phyloP scores from a whole-genome alignment of 2,797 vertebrate species.

The Galaxias olidus region DNA sequence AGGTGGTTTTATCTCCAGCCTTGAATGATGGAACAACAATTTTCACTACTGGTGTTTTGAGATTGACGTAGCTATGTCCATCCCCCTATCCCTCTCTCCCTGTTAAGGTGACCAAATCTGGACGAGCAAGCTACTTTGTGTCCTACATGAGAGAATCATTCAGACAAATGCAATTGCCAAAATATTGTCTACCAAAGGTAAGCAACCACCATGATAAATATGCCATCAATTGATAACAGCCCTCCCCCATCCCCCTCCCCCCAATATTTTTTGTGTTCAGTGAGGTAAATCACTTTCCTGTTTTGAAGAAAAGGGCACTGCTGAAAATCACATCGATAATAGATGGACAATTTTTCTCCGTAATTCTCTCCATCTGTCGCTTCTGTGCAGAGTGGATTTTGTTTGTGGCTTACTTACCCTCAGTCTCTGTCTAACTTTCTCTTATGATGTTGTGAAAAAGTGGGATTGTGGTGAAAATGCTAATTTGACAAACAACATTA shows the following conservation, averaged over 20 bases:
- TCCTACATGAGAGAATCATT: constrained; percentile 93
- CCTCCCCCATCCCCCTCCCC: too few species aligned
- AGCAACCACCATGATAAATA: constrained; percentile 28
- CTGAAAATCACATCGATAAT: too few species aligned
- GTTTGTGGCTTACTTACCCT: constrained; percentile 15
- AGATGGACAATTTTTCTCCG: not conserved
- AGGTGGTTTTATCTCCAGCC: too few species aligned
- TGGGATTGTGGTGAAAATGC: too few species aligned
- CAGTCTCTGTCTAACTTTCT: constrained; percentile 5
- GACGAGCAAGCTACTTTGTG: constrained; percentile 94
- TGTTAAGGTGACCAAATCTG: constrained; percentile 86
- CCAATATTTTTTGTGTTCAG: too few species aligned
- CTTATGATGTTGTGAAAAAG: not conserved
- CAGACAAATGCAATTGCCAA: constrained; percentile 91
- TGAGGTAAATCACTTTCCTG: too few species aligned
- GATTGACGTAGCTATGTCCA: not conserved
- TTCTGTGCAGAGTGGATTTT: not conserved
- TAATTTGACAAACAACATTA: too few species aligned
- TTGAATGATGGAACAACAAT: too few species aligned
- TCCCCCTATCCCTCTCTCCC: not conserved
- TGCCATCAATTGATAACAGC: constrained; percentile 2
- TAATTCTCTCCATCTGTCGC: not conserved
- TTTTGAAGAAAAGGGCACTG: too few species aligned
- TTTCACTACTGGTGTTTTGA: too few species aligned
- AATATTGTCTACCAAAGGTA: constrained; percentile 92